Conservation (phyloP, 2,113 vertebrate genomes). For the Gadus macrocephalus region DNA sequence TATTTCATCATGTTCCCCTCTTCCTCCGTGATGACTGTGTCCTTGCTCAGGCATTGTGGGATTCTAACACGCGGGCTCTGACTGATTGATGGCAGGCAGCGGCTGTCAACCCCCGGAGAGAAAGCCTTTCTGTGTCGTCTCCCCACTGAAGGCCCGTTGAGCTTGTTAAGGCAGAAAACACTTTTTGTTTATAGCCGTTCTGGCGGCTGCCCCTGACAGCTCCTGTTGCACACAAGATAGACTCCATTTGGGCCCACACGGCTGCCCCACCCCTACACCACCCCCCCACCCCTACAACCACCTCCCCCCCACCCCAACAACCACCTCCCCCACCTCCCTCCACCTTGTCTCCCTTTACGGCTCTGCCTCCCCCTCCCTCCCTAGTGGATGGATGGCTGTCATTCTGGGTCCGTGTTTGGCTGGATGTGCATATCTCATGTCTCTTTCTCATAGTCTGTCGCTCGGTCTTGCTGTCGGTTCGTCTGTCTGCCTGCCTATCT, state of each 20-base stretch:
- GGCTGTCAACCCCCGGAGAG: slow-evolving; percentile 70
- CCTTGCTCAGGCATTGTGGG: slow-evolving; percentile 66
- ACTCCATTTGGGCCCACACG: slow-evolving; percentile 42
- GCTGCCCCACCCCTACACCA: background rate
- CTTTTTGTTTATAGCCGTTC: slow-evolving; percentile 68
- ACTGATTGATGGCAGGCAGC: slow-evolving; percentile 72
- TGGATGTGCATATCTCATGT: background rate
- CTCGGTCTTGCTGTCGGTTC: background rate
- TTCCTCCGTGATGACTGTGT: slow-evolving; percentile 62
- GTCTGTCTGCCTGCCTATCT: background rate
- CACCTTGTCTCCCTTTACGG: background rate
- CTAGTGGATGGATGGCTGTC: background rate
- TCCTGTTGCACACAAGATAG: slow-evolving; percentile 62
- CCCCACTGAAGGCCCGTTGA: slow-evolving; percentile 69
- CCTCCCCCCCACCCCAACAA: background rate
- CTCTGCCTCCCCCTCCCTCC: slow-evolving; percentile 1
- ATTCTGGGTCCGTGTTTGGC: slow-evolving; percentile 5
- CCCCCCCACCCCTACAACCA: slow-evolving; percentile 3
- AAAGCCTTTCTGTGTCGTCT: slow-evolving; percentile 66
- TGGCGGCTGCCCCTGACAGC: slow-evolving; percentile 62
- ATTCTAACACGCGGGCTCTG: slow-evolving; percentile 53
- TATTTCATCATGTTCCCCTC: slow-evolving; percentile 60
- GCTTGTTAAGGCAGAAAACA: slow-evolving; percentile 74
- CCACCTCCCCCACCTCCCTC: slow-evolving; percentile 4
- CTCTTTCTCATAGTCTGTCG: background rate